These are phyloP conservation scores for Pseudonaja textilis DNA, from an alignment of 2,113 vertebrate genomes.

Conservation along the genomic window DNA sequence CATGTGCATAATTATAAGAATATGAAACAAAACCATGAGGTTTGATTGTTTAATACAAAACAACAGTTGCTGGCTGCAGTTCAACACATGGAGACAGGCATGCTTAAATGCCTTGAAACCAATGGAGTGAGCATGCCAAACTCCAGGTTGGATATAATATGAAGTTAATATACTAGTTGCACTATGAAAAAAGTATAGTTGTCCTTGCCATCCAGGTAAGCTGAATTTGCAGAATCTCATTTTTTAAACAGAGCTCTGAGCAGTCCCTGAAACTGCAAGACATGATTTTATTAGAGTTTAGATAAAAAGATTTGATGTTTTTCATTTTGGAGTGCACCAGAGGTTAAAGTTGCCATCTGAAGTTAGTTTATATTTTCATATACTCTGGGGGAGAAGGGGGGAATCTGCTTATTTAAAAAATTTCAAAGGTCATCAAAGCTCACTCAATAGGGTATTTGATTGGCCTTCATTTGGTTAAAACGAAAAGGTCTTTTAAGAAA, in stretches of 20 bases:
- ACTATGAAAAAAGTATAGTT: neutral
- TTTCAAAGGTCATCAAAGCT: slow-evolving; percentile 65
- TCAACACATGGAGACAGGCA: neutral
- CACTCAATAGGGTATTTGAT: slow-evolving; percentile 71
- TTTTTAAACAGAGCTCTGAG: slow-evolving; percentile 52
- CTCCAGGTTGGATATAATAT: neutral
- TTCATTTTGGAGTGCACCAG: slow-evolving; percentile 57
- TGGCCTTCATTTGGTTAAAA: slow-evolving; percentile 58
- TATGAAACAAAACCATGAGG: neutral
- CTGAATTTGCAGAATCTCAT: slow-evolving; percentile 57
- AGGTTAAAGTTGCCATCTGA: slow-evolving; percentile 77
- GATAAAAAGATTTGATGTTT: slow-evolving; percentile 69
- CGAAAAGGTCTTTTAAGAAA: slow-evolving; percentile 53
- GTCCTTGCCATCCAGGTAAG: slow-evolving; percentile 19
- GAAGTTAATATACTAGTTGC: slow-evolving; percentile 24
- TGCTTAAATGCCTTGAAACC: slow-evolving; percentile 17
- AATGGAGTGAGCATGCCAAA: neutral
- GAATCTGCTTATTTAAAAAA: slow-evolving; percentile 67
- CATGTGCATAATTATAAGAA: neutral
- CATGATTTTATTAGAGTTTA: slow-evolving; percentile 72
- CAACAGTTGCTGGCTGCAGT: slow-evolving; percentile 12
- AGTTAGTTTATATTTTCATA: slow-evolving; percentile 72
- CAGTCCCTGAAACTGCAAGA: slow-evolving; percentile 62
- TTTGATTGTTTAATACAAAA: slow-evolving; percentile 23
- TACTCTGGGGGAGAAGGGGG: slow-evolving; percentile 12